Evolutionary conservation across 2,113 vertebrate genomes (phyloP), one percentile per base, ranked within the genome.

Genomic region (Ifrita kowaldi): DNA sequence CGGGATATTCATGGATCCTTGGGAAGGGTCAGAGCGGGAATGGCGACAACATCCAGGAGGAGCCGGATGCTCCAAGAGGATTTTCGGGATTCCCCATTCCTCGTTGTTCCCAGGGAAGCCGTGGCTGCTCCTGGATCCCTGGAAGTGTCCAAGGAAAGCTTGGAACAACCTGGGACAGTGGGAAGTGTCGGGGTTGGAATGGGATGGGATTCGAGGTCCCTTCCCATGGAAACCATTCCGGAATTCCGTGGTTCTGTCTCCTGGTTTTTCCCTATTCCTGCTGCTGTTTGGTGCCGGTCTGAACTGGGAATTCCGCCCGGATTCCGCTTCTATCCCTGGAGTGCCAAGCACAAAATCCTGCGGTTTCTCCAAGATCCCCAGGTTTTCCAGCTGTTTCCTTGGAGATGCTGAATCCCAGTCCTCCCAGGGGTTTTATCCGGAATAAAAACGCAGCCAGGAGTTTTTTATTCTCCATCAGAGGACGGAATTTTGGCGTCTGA

Each of bases 301-400:
- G 63, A 46, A 5, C 46, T 37, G 46, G 33, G 46, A 68, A 35
- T 68, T 57, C 49, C 14, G 3, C 19, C 1, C 0, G 0, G 19
- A 17, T 70, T 80, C 47, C 2, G 1, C 21, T 59, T 15, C 4
- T 11, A 5, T 32, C 59, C 74, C 55, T 1, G 14, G 44, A 37
- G 41, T 15, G 27, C 73, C 11, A 23, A 37, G 35, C 50, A 39
- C 50, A n/a, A 12, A 16, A 10, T n/a, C 30, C 49, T 59, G 35
- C 63, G 32, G 1, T 59, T 78, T 68, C 69, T 63, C 75, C 56
- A 30, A 53, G 41, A 75, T 35, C 57, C 39, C 6, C 35, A 32
- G 20, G 35, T 79, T 90, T 94, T 90, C 95, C 90, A 78, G 93
- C 93, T 82, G 80, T 95, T 96, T 84, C 92, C 94, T 91, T 77